phyloP scores from a whole-genome alignment of 2,888 invertebrate species.

The Antheraea assamensis region DNA sequence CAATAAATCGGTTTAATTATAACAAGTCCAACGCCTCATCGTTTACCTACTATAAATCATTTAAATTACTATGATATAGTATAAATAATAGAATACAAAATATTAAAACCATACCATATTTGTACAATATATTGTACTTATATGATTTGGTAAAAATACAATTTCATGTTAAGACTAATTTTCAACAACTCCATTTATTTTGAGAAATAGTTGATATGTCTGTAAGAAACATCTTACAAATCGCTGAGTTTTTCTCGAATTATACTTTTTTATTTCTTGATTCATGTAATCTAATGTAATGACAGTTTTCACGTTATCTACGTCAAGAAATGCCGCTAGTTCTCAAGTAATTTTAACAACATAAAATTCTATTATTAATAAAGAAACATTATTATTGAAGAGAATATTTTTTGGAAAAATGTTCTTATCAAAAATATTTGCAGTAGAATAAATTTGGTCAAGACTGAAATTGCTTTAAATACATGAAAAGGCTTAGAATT shows the following conservation, averaged over 20 bases:
- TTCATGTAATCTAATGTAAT: too few relatives aligned
- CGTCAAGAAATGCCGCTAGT: too few relatives aligned
- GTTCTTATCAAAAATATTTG: too few relatives aligned
- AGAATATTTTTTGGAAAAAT: too few relatives aligned
- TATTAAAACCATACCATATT: not conserved
- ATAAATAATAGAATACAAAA: too few relatives aligned
- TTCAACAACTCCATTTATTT: not conserved
- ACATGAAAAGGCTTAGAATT: not conserved
- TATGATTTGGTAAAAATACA: not conserved
- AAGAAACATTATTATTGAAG: too few relatives aligned
- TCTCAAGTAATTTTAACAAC: too few relatives aligned
- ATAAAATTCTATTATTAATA: too few relatives aligned
- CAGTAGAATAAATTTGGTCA: not conserved
- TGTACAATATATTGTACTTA: not conserved
- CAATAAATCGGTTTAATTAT: slow-evolving; percentile 65
- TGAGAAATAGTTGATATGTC: not conserved
- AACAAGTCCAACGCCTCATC: not conserved
- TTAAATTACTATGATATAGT: too few relatives aligned
- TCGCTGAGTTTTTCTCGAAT: not conserved
- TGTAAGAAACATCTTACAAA: not conserved
- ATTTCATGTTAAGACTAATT: too few relatives aligned
- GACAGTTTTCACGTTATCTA: too few relatives aligned
- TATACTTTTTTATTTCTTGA: not conserved
- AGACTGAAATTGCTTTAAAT: not conserved
- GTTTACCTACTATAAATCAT: not conserved